These are phyloP conservation scores for Crepidodera aurea DNA, from an alignment of 2,888 invertebrate species.

Conservation along the genomic window DNA sequence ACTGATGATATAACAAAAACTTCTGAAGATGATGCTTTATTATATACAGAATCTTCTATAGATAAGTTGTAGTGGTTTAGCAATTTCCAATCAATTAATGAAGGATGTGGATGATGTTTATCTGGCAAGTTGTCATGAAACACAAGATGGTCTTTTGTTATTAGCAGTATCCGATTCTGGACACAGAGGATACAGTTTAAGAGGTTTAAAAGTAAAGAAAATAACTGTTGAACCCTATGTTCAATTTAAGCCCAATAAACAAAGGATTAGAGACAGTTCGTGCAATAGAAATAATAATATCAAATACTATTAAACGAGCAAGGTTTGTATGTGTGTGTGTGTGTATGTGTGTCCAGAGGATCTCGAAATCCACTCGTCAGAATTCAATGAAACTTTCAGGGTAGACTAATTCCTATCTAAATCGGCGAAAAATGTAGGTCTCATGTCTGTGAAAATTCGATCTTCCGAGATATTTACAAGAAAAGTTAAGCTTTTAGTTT, in stretches of 20 bases:
- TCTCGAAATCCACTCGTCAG: too few species aligned
- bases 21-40: constrained; percentile 82
- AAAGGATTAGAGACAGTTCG: constrained; percentile 75
- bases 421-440: too few species aligned
- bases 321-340: too few species aligned
- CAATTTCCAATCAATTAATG: too few species aligned
- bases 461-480: too few species aligned
- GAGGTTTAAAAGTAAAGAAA: constrained; percentile 60
- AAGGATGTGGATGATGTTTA: constrained; percentile 71
- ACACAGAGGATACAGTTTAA: constrained; percentile 69
- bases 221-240: constrained; percentile 65
- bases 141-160: constrained; percentile 64
- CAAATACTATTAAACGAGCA: too few species aligned
- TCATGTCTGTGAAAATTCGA: too few species aligned
- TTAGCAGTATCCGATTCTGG: constrained; percentile 70
- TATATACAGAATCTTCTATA: constrained; percentile 78
- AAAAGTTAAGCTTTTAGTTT: too few species aligned
- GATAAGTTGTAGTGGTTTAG: constrained; percentile 68
- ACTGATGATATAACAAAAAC: constrained; percentile 79
- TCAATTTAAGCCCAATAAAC: constrained; percentile 71
- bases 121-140: constrained; percentile 67
- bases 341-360: too few species aligned
- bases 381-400: too few species aligned
- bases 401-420: too few species aligned
- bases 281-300: constrained; percentile 68